Evolutionary conservation across 2,888 invertebrate genomes (phyloP), one percentile per base, ranked within the genome.

Genomic region (Brachylomia viminalis): DNA sequence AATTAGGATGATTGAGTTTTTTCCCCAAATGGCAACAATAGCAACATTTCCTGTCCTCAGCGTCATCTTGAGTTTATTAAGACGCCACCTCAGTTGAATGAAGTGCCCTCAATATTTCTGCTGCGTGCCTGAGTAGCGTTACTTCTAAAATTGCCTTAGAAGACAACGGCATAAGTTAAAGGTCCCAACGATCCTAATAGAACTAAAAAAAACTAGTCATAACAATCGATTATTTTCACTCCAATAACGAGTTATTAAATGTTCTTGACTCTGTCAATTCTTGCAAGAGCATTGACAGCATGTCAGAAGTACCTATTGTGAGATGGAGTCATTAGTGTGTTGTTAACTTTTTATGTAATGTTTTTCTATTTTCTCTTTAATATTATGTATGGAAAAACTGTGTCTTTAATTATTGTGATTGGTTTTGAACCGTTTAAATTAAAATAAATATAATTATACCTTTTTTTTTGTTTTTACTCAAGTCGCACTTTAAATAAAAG

Each of bases 51-150:
- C 77, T 77, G 65, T 56, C 49, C 82, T 75, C 78, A 17, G 42
- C 42, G 54, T 52, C 85, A 54, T 72, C 81, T 80, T 38, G 67
- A 75, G 64, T 83, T 83, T 77, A 82, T 85, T 72, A 86, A 86
- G 66, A 65, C 42, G 83, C 79, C 86, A 42, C 83, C 75, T 76
- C 72, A 70, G 38, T 45, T 70, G 20, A 80, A 79, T 75, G 65
- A 80, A 84, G 84, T 59, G 69, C 47, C 33, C 71, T 84, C 72
- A 75, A 82, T 85, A 82, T 75, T 75, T 71, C 59, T 67, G 65
- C 49, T 59, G 59, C 68, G 80, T 84, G 71, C 69, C 62, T 30
- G 71, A 82, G 81, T 82, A 79, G 79, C 71, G n/a, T 79, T 79
- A 79, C 45, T 77, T 20, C 45, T 42, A 45, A 59, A 70, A 59